Evolutionary conservation across 2,797 vertebrate species (phyloP).

Genomic region (Scolopax rusticola): DNA sequence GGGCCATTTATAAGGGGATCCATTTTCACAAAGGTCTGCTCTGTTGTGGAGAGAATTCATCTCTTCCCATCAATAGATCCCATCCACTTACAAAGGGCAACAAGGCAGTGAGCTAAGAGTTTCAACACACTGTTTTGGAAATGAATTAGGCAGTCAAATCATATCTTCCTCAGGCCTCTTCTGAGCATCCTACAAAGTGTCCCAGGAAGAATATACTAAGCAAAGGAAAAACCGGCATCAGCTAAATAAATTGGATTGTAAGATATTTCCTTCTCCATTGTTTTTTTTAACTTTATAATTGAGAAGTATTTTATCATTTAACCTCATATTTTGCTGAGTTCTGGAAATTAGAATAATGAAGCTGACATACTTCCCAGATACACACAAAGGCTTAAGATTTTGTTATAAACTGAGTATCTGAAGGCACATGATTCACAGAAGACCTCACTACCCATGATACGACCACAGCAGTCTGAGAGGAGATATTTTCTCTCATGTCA

Average conservation of each 20-base stretch:
- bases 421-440: neutral
- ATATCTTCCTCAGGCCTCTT: neutral
- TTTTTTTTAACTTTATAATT: neutral
- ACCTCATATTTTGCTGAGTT: neutral
- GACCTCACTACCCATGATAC: neutral
- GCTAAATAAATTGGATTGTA: neutral
- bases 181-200: neutral
- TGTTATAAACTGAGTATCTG: neutral
- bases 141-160: neutral
- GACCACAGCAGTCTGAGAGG: neutral
- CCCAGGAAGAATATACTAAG: neutral
- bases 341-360: neutral
- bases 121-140: constrained; percentile 9
- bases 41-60: constrained; percentile 32
- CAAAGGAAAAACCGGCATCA: neutral
- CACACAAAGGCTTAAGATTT: neutral
- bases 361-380: neutral
- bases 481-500: neutral
- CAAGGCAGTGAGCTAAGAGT: constrained; percentile 6
- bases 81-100: constrained; percentile 23
- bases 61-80: constrained; percentile 39
- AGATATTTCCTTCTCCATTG: neutral
- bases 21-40: constrained; percentile 64
- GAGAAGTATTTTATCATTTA: neutral
- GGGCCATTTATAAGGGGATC: constrained; percentile 45